These are phyloP conservation scores for Corydoras maculifer DNA, from an alignment of 2,113 vertebrate species.

Conservation along the genomic window DNA sequence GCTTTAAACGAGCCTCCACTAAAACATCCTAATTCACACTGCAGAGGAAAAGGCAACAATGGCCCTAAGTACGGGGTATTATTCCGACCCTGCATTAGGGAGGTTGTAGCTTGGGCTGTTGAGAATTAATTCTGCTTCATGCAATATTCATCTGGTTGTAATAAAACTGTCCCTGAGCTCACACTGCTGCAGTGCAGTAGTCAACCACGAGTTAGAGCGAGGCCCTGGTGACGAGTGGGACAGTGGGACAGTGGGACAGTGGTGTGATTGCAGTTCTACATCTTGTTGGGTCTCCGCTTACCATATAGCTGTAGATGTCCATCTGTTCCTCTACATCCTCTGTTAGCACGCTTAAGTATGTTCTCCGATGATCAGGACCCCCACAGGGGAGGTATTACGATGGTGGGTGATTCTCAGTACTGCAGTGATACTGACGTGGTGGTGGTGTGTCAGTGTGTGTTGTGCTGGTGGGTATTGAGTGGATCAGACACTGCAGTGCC, in stretches of 20 bases:
- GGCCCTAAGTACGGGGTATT: constrained; percentile 18
- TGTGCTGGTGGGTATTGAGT: no score
- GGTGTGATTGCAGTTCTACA: no score
- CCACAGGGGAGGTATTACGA: no score
- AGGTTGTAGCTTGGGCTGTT: constrained; percentile 23
- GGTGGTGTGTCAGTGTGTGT: no score
- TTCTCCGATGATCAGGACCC: no score
- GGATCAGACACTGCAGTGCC: no score
- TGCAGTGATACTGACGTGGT: no score
- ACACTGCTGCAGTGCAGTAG: constrained; percentile 31
- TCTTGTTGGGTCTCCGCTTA: no score
- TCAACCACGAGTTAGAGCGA: neutral
- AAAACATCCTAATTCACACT: constrained; percentile 22
- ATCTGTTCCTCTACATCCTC: no score
- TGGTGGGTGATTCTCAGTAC: no score
- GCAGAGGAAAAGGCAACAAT: constrained; percentile 25
- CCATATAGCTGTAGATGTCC: no score
- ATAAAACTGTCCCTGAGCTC: constrained; percentile 41
- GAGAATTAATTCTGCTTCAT: constrained; percentile 44
- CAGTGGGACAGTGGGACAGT: neutral
- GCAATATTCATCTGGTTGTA: constrained; percentile 46
- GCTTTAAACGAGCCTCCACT: constrained; percentile 14
- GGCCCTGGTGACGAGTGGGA: neutral
- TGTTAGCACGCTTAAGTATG: no score
- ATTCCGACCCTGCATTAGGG: constrained; percentile 19